Base-by-base conservation (phyloP, 2,888 invertebrate species). In the Torymus tubicola region DNA sequence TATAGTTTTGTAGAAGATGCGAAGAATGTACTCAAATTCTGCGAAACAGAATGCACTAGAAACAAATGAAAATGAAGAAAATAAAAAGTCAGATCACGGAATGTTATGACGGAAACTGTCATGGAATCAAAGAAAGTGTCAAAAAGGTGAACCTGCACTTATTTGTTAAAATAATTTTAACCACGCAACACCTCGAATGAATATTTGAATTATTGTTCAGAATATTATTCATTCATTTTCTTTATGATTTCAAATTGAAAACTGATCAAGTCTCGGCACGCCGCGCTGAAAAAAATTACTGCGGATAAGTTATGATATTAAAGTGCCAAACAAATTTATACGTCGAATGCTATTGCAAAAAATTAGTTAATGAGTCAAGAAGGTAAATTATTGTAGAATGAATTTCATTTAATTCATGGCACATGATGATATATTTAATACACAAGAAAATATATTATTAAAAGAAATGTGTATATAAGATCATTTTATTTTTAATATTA, bases 1-100 rank as follows among this genome's bases (percentile, higher is more conserved):
- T 90, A 87, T 90, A 90, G 89, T 90, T 90, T 90, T 90, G 87
- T 90, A 90, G 90, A 89, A 89, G 85, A 83, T 86, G 85, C 84
- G 83, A 86, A 84, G 84, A 86, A 86, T 84, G 83, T 82, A 82
- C 53, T 61, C 64, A 71, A 71, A 60, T 67, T 72, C 16, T 64
- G 18, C 68, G 57, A 31, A 68, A 75, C 14, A n/a, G 52, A 53
- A 68, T 24, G 50, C 60, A 68, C 58, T 52, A 18, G 68, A 74
- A 64, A 55, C 10, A 53, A 31, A n/a, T 3, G 21, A 57, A 76
- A 69, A 42, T 16, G 55, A 64, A 53, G 18, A 72, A 71, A 78
- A 68, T 55, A 63, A 63, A 21, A 69, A 70, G 2, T 70, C 60
- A 58, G 73, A 73, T 63, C 42, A 69, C 10, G 50, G 18, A 55